Conservation (phyloP, 2,113 vertebrate species). For the Burhinus oedicnemus region DNA sequence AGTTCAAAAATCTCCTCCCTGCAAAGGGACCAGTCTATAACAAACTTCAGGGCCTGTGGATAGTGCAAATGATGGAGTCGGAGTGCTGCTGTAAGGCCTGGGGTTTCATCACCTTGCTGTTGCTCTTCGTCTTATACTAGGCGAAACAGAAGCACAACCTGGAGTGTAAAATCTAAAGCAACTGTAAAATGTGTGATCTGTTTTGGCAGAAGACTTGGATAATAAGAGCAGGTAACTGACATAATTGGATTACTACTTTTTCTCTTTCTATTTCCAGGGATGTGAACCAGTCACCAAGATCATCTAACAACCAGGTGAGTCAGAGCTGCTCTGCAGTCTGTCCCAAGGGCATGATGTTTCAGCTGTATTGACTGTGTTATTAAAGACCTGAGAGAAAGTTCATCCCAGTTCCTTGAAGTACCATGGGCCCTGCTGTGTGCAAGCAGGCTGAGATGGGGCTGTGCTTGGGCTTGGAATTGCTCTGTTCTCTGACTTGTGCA, state of each 20-base stretch:
- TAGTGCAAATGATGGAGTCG: not conserved
- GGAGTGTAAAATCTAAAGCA: not conserved
- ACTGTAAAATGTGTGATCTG: not conserved
- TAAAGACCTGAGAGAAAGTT: not conserved
- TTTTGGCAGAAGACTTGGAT: not conserved
- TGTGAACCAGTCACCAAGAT: conserved; percentile 72
- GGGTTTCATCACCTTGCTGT: not conserved
- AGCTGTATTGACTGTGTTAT: not conserved
- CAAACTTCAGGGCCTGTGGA: not conserved
- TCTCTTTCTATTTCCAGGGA: conserved; percentile 73
- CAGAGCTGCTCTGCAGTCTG: not conserved
- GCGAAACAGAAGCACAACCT: not conserved
- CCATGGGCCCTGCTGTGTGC: fast-evolving
- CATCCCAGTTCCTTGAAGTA: not conserved
- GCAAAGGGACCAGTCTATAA: not conserved
- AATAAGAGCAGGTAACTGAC: not conserved
- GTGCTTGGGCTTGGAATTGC: not conserved
- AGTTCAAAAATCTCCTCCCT: not conserved
- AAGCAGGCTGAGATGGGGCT: not conserved
- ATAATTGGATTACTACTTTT: not conserved
- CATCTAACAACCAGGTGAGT: conserved; percentile 78
- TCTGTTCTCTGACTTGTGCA: not conserved
- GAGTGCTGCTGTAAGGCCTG: not conserved
- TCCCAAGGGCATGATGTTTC: not conserved
- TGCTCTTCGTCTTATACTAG: not conserved